phyloP scores from a whole-genome alignment of 2,113 vertebrate genomes.

The Festucalex cinctus region DNA sequence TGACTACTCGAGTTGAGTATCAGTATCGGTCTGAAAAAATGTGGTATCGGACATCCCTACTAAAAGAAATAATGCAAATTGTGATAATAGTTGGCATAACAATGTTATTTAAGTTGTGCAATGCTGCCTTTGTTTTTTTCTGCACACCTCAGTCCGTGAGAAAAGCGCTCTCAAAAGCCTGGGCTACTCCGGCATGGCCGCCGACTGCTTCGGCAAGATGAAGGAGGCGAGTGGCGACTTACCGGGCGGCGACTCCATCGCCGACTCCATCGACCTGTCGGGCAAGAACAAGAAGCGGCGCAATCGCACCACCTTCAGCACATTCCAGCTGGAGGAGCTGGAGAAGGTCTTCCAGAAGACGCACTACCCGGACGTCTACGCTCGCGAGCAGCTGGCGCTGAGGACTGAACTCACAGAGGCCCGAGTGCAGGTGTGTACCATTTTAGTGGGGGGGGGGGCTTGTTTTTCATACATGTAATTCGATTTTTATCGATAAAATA shows the following conservation, averaged over 20 bases:
- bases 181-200: constrained; percentile 72
- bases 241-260: constrained; percentile 69
- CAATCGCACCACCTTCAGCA: constrained; percentile 92
- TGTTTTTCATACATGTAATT: neutral
- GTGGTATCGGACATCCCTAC: too few species aligned
- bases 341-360: constrained; percentile 96
- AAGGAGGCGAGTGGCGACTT: constrained; percentile 54
- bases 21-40: too few species aligned
- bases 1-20: too few species aligned
- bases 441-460: neutral
- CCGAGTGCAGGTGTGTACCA: constrained; percentile 81
- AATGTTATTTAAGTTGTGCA: too few species aligned
- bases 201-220: constrained; percentile 72
- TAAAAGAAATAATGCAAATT: too few species aligned
- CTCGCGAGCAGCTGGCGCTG: constrained; percentile 88
- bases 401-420: constrained; percentile 88
- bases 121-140: constrained; percentile 6
- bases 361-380: constrained; percentile 88
- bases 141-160: constrained; percentile 68
- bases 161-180: constrained; percentile 74
- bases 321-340: constrained; percentile 90
- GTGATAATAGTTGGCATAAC: too few species aligned
- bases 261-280: constrained; percentile 76
- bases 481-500: too few species aligned
- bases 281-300: constrained; percentile 88